Percentiles rank a stretch among this genome's conserved stretches.
Evolutionary conservation across 2,888 invertebrate genomes (phyloP).

Genomic region (Boloria selene): DNA sequence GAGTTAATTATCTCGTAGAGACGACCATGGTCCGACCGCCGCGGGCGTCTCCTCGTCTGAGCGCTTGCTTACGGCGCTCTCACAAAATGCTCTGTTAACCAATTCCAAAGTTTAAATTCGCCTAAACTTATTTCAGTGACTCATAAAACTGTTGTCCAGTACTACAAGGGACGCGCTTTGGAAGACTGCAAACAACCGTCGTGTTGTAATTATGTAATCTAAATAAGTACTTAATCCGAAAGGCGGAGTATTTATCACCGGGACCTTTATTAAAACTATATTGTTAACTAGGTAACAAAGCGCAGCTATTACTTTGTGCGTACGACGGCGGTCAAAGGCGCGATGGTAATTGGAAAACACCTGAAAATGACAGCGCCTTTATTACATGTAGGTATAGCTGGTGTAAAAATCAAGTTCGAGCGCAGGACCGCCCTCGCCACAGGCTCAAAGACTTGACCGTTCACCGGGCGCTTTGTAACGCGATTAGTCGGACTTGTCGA

Average conservation of each 20-base stretch:
- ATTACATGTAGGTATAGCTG: constrained; percentile 64
- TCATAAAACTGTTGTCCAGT: constrained; percentile 74
- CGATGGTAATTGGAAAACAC: constrained; percentile 80
- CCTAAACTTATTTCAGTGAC: constrained; percentile 74
- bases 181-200: constrained; percentile 42
- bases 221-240: constrained; percentile 23
- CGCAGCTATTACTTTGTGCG: constrained; percentile 60
- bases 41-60: constrained; percentile 54
- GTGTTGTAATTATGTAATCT: constrained; percentile 25
- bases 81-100: constrained; percentile 75
- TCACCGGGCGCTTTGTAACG: constrained; percentile 77
- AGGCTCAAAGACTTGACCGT: constrained; percentile 77
- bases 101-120: constrained; percentile 75
- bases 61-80: constrained; percentile 49
- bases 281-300: constrained; percentile 66
- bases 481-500: constrained; percentile 81
- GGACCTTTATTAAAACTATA: constrained; percentile 65
- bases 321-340: constrained; percentile 73
- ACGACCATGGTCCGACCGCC: constrained; percentile 56
- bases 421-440: constrained; percentile 49
- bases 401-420: constrained; percentile 78
- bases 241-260: constrained; percentile 55
- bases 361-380: constrained; percentile 80
- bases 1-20: constrained; percentile 75
- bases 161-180: constrained; percentile 55